phyloP scores from a whole-genome alignment of 2,113 vertebrate species.

The Aegotheles bennettii region DNA sequence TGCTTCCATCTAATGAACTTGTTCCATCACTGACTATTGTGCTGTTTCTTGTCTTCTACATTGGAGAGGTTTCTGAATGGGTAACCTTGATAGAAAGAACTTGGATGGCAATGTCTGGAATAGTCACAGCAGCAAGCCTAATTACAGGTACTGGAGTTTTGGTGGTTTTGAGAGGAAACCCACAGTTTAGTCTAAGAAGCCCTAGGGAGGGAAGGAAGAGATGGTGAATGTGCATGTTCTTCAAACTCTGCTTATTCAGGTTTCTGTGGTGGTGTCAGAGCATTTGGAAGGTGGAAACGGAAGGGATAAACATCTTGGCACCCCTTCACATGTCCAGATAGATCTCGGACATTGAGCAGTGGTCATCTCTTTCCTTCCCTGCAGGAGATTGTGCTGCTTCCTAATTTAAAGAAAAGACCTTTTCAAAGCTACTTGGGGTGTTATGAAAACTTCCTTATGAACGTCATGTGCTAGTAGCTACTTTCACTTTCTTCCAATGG shows the following conservation, averaged over 20 bases:
- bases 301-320: background rate
- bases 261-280: background rate
- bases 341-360: background rate
- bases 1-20: background rate
- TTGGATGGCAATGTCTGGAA: background rate
- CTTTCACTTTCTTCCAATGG: background rate
- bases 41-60: background rate
- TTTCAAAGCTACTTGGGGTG: background rate
- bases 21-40: background rate
- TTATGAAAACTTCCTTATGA: background rate
- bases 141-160: conserved; percentile 25
- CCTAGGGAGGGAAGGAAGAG: background rate
- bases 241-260: background rate
- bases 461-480: background rate
- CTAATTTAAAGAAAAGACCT: background rate
- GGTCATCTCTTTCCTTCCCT: background rate
- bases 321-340: fast-evolving
- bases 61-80: background rate
- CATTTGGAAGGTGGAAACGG: background rate
- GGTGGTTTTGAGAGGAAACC: conserved; percentile 23
- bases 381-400: background rate
- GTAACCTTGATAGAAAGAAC: background rate
- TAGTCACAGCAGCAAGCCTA: background rate
- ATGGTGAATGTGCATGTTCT: background rate
- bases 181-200: conserved; percentile 57